A percentile compares a stretch with the other conserved stretches of the same genome.
These are phyloP conservation scores for Drosophila dives DNA, from an alignment of 2,888 invertebrate species.

Conservation along the genomic window DNA sequence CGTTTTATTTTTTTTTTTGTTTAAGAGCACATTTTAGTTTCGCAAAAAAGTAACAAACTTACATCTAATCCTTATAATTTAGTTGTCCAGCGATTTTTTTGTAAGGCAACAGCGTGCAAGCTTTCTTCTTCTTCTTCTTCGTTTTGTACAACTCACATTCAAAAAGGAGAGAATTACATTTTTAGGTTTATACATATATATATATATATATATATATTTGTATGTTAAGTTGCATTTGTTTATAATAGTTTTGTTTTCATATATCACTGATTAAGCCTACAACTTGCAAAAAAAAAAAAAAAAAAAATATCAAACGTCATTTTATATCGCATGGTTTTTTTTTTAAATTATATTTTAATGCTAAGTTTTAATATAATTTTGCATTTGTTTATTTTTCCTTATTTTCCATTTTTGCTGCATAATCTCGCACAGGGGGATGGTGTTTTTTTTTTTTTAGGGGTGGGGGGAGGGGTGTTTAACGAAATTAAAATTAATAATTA, in stretches of 20 bases:
- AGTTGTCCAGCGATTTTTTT: conserved; percentile 37
- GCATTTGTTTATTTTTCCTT: background rate
- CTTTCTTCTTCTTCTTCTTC: conserved; percentile 14
- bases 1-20: conserved; percentile 36
- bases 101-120: conserved; percentile 70
- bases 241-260: conserved; percentile 22
- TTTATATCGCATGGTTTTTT: conserved; percentile 64
- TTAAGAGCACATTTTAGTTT: conserved; percentile 63
- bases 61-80: conserved; percentile 29
- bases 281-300: conserved; percentile 39
- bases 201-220: conserved; percentile 16
- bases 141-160: conserved; percentile 47
- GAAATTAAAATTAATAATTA: conserved; percentile 82
- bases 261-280: conserved; percentile 72
- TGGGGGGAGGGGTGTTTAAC: conserved; percentile 31
- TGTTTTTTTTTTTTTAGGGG: background rate
- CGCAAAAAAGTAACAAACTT: conserved; percentile 59
- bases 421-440: conserved; percentile 37
- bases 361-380: conserved; percentile 29
- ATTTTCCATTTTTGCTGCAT: conserved; percentile 8
- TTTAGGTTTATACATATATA: conserved; percentile 19
- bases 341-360: conserved; percentile 29
- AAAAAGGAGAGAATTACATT: conserved; percentile 49
- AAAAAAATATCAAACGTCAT: conserved; percentile 72
- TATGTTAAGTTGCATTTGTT: conserved; percentile 35